Evolutionary conservation across 1,140 invertebrate species (phyloP), one percentile per base, ranked within the genome.

Genomic region (Campoletis sonorensis): DNA sequence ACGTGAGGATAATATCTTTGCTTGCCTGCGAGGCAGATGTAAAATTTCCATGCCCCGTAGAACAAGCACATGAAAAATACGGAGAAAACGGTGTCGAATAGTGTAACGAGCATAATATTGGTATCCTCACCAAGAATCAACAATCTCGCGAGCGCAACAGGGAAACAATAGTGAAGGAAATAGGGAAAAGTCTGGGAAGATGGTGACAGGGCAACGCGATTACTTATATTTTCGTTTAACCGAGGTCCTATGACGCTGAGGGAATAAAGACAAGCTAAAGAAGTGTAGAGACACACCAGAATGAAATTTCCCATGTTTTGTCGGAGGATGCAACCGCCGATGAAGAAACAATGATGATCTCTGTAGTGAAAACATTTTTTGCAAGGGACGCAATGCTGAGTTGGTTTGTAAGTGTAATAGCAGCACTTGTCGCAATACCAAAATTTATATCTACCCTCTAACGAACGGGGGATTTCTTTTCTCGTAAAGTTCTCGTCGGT

Each of bases 231-330:
- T 2, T 88, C 84, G 33, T 89, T 88, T 54, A 89, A 81, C 77
- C 85, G 86, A 23, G 87, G 85, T 0, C 85, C 88, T 10, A 89
- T 33, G 5, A 67, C 75, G 3, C 79, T 85, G 8, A 89, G 70
- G 7, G 89, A 85, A 15, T 89, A 89, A 13, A 88, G 37, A 33
- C 87, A 88, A 0, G 87, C 86, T 4, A 88, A 54, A 1, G 88
- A 87, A 10, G 89, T 85, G 40, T 89, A 86, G 11, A 88, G 82
- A 75, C 89, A 89, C 26, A 88, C 85, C 8, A 89, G 5, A 54
- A 89, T 88, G 40, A 89, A 89, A 67, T 88, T 89, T 33, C 89
- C 88, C 84, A 89, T 88, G 51, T 89, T 89, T 45, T 87, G 84
- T 8, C 84, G 81, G 40, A 88, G 23, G 40, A 89, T 80, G 33